Conservation (phyloP, 2,797 vertebrate species). For the Acestrorhynchus altus region DNA sequence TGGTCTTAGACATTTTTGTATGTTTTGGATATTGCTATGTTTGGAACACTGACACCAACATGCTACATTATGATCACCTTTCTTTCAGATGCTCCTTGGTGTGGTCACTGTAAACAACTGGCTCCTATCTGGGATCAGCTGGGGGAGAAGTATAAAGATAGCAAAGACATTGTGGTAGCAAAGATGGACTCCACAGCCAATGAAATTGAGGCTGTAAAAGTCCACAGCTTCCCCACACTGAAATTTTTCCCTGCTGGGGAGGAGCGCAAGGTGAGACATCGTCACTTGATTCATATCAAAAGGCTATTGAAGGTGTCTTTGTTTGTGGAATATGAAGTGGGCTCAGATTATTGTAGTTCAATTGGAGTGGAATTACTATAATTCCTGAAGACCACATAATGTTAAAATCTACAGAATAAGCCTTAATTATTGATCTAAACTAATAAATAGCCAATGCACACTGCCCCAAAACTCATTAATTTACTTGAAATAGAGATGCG, state of each 20-base stretch:
- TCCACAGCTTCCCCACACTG: conserved; percentile 97
- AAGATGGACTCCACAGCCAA: conserved; percentile 99
- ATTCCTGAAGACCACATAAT: too few relatives aligned
- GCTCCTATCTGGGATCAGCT: conserved; percentile 97
- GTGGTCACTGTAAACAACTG: conserved; percentile 98
- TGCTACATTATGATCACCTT: too few relatives aligned
- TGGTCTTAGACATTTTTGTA: too few relatives aligned
- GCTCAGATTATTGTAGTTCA: too few relatives aligned
- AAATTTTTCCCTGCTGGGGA: conserved; percentile 94
- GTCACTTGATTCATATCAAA: background rate
- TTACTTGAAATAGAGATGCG: background rate
- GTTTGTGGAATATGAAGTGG: too few relatives aligned
- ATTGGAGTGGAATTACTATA: too few relatives aligned
- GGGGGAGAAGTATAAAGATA: conserved; percentile 90
- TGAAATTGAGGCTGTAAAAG: conserved; percentile 93
- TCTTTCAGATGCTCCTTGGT: conserved; percentile 94
- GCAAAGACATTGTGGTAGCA: conserved; percentile 83
- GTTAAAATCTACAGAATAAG: too few relatives aligned
- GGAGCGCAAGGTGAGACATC: conserved; percentile 83
- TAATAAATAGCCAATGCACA: background rate
- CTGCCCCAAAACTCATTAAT: too few relatives aligned
- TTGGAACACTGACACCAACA: background rate
- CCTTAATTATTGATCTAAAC: background rate
- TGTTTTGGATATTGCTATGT: too few relatives aligned
- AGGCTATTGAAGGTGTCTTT: too few relatives aligned